Evolutionary conservation across 1,140 invertebrate species (phyloP).

Genomic region (Mizuhopecten yessoensis): DNA sequence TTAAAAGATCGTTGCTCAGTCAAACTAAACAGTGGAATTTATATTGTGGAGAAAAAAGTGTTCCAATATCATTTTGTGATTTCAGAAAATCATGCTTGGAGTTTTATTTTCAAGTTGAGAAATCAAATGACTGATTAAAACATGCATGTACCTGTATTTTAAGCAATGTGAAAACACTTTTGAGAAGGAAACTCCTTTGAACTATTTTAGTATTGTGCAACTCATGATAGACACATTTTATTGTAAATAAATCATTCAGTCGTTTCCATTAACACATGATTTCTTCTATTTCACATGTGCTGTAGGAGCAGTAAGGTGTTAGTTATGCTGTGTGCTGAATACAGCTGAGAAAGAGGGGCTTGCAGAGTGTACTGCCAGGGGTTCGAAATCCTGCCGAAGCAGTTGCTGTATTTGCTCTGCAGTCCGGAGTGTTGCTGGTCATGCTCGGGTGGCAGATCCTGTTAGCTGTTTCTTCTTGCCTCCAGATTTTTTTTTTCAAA

Average conservation of each 20-base stretch:
- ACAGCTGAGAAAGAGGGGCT: constrained; percentile 44
- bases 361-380: constrained; percentile 56
- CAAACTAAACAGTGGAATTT: background rate
- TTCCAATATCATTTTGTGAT: background rate
- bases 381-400: constrained; percentile 38
- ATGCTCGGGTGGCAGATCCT: constrained; percentile 30
- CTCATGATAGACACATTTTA: background rate
- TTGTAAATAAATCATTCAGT: constrained; percentile 36
- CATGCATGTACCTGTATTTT: background rate
- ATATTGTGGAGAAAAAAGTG: background rate
- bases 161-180: background rate
- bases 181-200: background rate
- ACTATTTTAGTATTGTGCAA: background rate
- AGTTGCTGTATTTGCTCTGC: constrained; percentile 44
- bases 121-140: background rate
- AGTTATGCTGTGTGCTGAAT: constrained; percentile 54
- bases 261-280: constrained; percentile 45
- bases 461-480: constrained; percentile 22
- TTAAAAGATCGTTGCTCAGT: background rate
- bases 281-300: constrained; percentile 70
- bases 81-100: background rate
- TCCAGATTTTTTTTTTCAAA: background rate
- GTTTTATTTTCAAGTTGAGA: background rate
- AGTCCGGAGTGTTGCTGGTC: constrained; percentile 36
- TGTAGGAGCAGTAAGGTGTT: constrained; percentile 71